Evolutionary conservation across 2,113 vertebrate species (phyloP).

Genomic region (Orcinus orca): DNA sequence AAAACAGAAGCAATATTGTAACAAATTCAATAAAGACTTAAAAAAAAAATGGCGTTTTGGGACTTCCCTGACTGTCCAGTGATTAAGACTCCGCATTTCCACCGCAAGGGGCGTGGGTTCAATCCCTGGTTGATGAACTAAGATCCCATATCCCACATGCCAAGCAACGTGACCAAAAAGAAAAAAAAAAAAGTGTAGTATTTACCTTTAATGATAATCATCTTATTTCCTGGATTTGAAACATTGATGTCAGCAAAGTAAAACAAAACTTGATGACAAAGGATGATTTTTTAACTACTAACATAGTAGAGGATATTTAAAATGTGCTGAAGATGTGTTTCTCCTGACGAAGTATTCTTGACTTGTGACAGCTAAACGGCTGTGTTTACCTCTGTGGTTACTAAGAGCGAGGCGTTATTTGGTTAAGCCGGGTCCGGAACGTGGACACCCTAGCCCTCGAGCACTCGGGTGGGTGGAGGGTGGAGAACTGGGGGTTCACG

Average conservation of each 20-base stretch:
- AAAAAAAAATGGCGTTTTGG: background rate
- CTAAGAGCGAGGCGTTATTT: background rate
- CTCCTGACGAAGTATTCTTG: background rate
- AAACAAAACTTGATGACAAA: conserved; percentile 72
- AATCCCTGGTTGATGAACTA: too few species aligned
- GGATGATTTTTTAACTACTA: conserved; percentile 75
- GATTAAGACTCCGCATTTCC: too few species aligned
- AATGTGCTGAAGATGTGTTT: conserved; percentile 40
- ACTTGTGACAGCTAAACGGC: background rate
- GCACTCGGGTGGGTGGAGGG: background rate
- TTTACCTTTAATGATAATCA: conserved; percentile 76
- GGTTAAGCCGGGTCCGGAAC: background rate
- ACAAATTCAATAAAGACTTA: too few species aligned
- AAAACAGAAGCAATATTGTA: too few species aligned
- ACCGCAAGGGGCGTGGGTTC: too few species aligned
- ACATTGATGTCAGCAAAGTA: conserved; percentile 62
- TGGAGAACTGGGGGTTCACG: background rate
- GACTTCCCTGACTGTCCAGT: too few species aligned
- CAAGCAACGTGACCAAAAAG: too few species aligned
- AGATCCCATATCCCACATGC: too few species aligned
- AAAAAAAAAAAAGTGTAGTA: background rate
- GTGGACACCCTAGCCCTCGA: background rate
- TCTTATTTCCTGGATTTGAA: conserved; percentile 74
- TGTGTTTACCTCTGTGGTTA: background rate
- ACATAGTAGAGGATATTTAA: conserved; percentile 65